Evolutionary conservation across 2,888 invertebrate species (phyloP), one percentile per base, ranked within the genome.

Genomic region (Lithophane semibrunnea): DNA sequence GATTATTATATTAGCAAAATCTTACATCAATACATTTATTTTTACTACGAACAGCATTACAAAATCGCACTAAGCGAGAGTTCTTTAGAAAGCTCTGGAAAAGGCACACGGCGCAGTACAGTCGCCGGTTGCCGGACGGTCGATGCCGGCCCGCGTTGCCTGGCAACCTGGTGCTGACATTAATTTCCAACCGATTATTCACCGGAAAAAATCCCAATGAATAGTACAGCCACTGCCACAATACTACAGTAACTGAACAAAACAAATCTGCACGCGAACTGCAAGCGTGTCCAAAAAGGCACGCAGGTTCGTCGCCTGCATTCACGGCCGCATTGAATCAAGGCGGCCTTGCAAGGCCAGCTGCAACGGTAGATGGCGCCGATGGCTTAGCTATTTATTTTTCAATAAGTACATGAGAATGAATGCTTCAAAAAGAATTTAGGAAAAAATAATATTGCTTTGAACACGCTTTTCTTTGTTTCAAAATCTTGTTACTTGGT

Each of bases 31-130:
- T 61, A 61, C 16, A 29, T 29, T 13, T 1, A n/a, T 24, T 79
- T 71, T 66, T 21, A 58, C 16, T 63, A n/a, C 1, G n/a, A 63
- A 56, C 47, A 9, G 44, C 24, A 71, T 60, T 47, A 63, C 63
- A 79, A 82, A 78, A 80, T 71, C 37, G 79, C 60, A 79, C 58
- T 88, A 90, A 89, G 89, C 88, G 92, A 92, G 91, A 86, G 88
- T 92, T 92, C 89, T 86, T 85, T 89, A 89, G 93, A 94, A 94
- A 93, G 92, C 90, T 92, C 92, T 91, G 88, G 92, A 91, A 91
- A 86, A 80, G 74, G 77, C 67, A 54, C 58, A 66, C 73, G 18
- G 61, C 42, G 54, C 13, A 61, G 49, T 73, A 68, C 56, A 77
- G 79, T 74, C 86, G 72, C 79, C 85, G 75, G 79, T 65, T 75